Evolutionary conservation across 2,113 vertebrate species (phyloP).

Genomic region (Syrrhaptes paradoxus): DNA sequence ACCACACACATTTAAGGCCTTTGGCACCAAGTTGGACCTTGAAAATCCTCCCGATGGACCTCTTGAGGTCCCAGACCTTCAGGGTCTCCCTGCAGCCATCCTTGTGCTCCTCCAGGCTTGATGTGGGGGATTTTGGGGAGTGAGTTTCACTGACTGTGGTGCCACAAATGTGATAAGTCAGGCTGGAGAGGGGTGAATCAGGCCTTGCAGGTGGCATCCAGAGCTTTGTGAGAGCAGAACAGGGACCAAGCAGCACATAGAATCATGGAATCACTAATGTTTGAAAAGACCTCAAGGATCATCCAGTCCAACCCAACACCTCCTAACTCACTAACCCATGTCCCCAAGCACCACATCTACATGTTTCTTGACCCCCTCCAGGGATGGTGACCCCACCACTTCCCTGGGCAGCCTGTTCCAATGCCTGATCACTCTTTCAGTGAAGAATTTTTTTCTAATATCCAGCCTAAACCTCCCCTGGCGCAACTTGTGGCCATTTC

Average conservation of each 20-base stretch:
- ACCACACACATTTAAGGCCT: background rate
- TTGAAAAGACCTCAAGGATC: too few relatives aligned
- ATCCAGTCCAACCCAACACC: too few relatives aligned
- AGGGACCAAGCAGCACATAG: rapidly evolving
- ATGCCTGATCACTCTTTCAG: too few relatives aligned
- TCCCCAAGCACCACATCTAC: too few relatives aligned
- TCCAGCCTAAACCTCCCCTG: too few relatives aligned
- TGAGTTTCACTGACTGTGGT: background rate
- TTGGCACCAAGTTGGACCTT: background rate
- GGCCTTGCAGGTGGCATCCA: background rate
- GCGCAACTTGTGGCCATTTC: too few relatives aligned
- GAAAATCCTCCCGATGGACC: rapidly evolving
- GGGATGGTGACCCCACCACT: too few relatives aligned
- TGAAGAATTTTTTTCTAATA: too few relatives aligned
- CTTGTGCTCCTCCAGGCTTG: rapidly evolving
- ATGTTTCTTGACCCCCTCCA: too few relatives aligned
- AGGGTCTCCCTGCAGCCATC: background rate
- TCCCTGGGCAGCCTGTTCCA: too few relatives aligned
- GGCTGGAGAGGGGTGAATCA: background rate
- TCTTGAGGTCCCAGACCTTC: background rate
- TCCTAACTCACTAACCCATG: too few relatives aligned
- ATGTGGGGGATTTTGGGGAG: background rate
- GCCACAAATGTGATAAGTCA: background rate
- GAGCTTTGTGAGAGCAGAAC: background rate
- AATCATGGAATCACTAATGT: too few relatives aligned